Evolutionary conservation across 2,888 invertebrate species (phyloP), one percentile per base, ranked within the genome.

Genomic region (Polydrusus cervinus): DNA sequence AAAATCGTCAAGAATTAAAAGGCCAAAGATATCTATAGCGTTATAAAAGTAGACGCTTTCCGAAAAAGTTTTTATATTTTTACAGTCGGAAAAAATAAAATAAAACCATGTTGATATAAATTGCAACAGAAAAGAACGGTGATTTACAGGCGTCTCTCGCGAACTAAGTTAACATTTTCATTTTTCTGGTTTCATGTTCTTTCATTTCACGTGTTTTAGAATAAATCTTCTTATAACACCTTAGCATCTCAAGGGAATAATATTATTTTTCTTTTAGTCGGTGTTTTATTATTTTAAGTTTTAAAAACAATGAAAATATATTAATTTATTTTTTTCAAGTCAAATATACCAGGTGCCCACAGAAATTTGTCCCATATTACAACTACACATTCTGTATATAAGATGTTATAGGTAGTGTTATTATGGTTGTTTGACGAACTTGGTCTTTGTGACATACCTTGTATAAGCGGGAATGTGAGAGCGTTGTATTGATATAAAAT

Each of bases 1-100:
- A 76, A 70, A 76, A 70, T 66, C 65, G 64, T 53, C 49, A 68
- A 62, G 72, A 76, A 68, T 68, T 71, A 76, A 76, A 76, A 76
- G 65, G 65, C 67, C 65, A 71, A 74, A 74, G 76, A 69, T 76
- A 72, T 71, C 72, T 69, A 68, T 72, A 69, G 53, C 68, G 64
- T 66, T 69, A 69, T 69, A 60, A 76, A 72, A 67, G 68, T 65
- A 61, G 71, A 75, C 66, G 67, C 34, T 49, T 65, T 9, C 18
- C 47, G 53, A 18, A 55, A 60, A 66, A 16, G 40, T 67, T 67
- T 75, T 75, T 75, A 60, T 70, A 67, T 71, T 75, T 64, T 67
- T 20, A 45, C 61, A 18, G 62, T 62, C 43, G 30, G 40, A 40
- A 62, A 70, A 74, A 74, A 74, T 43, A 65, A 72, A 74, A 61